Conservation (phyloP, 92 coral and sea anemone species). For the Siderastrea siderea region DNA sequence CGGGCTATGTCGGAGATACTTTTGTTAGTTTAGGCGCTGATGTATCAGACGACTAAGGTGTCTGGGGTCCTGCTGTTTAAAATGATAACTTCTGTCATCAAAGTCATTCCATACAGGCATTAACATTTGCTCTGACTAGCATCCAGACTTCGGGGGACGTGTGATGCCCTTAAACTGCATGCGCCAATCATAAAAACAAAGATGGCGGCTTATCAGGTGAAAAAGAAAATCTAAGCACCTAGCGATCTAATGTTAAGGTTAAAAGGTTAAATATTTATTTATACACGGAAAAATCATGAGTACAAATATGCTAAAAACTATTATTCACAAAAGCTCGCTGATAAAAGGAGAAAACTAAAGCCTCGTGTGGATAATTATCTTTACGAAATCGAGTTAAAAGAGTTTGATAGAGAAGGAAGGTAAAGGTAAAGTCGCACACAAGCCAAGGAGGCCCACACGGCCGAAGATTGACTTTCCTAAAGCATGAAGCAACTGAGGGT, state of each 20-base stretch:
- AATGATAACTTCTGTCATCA: background rate
- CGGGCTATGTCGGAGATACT: too few relatives aligned
- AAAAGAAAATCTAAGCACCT: background rate
- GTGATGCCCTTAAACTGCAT: background rate
- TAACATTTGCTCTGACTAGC: slow-evolving; percentile 9
- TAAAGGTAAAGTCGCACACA: too few relatives aligned
- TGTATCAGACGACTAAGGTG: too few relatives aligned
- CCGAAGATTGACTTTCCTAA: too few relatives aligned
- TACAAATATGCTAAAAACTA: too few relatives aligned
- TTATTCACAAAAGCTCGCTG: background rate
- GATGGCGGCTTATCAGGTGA: background rate
- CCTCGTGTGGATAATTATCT: background rate
- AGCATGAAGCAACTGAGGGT: too few relatives aligned
- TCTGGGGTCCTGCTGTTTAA: too few relatives aligned
- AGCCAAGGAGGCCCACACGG: too few relatives aligned
- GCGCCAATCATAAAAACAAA: background rate
- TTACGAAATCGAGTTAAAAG: background rate
- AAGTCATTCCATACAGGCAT: background rate
- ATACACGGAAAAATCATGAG: too few relatives aligned
- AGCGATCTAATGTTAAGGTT: background rate
- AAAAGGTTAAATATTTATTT: too few relatives aligned
- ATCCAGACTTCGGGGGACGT: background rate
- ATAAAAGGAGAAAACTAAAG: background rate
- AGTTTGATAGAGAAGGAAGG: too few relatives aligned
- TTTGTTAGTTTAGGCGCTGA: too few relatives aligned